Percentiles rank a stretch among this genome's conserved stretches.
phyloP scores from a whole-genome alignment of 1,140 invertebrate species.

The Rhopalosiphum padi region DNA sequence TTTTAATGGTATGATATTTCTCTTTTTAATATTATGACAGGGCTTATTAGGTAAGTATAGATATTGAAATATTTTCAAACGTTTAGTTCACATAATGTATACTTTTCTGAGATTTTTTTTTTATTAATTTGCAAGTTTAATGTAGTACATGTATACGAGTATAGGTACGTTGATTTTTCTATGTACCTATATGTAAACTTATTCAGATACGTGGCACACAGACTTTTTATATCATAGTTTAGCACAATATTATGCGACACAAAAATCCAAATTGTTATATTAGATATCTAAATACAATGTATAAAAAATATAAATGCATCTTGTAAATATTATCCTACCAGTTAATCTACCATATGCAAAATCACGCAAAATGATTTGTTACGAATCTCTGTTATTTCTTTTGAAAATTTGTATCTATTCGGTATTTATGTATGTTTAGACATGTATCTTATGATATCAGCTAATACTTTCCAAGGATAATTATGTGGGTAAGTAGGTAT shows the following conservation, averaged over 20 bases:
- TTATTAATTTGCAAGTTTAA: not conserved
- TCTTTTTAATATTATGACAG: not conserved
- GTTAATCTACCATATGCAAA: not conserved
- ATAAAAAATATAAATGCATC: not conserved
- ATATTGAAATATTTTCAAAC: not conserved
- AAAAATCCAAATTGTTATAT: not conserved
- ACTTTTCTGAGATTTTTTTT: not conserved
- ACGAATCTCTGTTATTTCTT: not conserved
- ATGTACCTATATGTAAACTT: not conserved
- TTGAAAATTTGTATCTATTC: not conserved
- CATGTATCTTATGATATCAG: not conserved
- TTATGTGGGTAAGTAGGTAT: not conserved
- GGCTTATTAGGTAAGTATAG: not conserved
- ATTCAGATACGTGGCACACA: not conserved
- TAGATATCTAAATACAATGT: no score
- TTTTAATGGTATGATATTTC: constrained; percentile 35
- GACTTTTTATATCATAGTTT: not conserved
- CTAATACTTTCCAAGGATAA: not conserved
- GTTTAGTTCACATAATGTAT: not conserved
- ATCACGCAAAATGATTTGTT: not conserved
- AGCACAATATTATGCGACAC: not conserved
- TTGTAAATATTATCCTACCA: not conserved
- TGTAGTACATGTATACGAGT: not conserved
- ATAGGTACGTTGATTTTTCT: not conserved
- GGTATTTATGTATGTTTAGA: not conserved